Conservation (phyloP, 2,797 vertebrate species). For the Enteromius unitaeniatus region DNA sequence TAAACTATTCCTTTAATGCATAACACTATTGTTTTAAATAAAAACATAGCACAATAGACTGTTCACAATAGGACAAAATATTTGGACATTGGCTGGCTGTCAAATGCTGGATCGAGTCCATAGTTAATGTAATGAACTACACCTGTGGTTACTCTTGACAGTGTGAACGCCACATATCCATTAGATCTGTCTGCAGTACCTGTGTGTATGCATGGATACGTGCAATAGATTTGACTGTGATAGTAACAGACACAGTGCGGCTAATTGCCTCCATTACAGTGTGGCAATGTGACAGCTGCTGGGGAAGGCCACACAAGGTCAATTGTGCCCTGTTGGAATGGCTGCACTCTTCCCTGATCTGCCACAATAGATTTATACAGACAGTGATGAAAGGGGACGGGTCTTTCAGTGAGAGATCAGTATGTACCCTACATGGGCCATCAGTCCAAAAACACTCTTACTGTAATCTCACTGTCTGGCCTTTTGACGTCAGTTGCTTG, state of each 20-base stretch:
- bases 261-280: constrained; percentile 75
- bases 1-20: background rate
- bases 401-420: constrained; percentile 76
- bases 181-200: constrained; percentile 10
- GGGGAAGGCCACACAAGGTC: constrained; percentile 76
- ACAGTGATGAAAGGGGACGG: constrained; percentile 76
- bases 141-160: background rate
- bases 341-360: constrained; percentile 76
- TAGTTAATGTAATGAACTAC: background rate
- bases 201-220: constrained; percentile 67
- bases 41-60: background rate
- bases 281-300: constrained; percentile 73
- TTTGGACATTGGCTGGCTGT: background rate
- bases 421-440: constrained; percentile 66
- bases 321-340: constrained; percentile 75
- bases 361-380: constrained; percentile 72
- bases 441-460: constrained; percentile 61
- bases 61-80: background rate
- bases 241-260: constrained; percentile 67
- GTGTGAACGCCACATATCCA: background rate
- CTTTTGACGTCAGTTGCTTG: constrained; percentile 45
- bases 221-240: constrained; percentile 58
- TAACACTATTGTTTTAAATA: background rate
- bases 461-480: constrained; percentile 55
- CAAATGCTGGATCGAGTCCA: background rate